Percentiles rank a stretch among this genome's conserved stretches.
Conservation (phyloP, 2,888 invertebrate species). For the Stomorhina lunata region DNA sequence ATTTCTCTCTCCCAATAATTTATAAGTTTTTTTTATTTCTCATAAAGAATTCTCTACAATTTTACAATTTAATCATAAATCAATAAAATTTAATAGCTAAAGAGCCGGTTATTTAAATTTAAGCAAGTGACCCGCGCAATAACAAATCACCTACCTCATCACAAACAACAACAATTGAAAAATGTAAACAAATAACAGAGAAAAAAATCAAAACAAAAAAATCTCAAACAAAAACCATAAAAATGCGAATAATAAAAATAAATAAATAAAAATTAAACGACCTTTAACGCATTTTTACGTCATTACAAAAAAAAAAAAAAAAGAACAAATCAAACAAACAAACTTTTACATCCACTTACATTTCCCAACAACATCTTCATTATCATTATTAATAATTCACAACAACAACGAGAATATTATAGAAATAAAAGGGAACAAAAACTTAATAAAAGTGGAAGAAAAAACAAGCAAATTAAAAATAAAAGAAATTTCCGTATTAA, state of each 20-base stretch:
- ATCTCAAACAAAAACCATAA: not conserved
- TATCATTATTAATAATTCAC: slow-evolving; percentile 3
- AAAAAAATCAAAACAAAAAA: not conserved
- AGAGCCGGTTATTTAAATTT: not conserved
- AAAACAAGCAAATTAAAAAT: not conserved
- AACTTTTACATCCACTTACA: not conserved
- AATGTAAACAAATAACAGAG: not conserved
- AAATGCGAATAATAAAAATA: not conserved
- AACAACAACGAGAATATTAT: not conserved
- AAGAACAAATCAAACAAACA: too few relatives aligned
- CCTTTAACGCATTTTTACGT: slow-evolving; percentile 34
- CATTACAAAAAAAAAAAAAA: too few relatives aligned
- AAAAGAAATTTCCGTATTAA: not conserved
- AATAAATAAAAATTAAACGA: slow-evolving; percentile 17
- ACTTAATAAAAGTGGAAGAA: not conserved
- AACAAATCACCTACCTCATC: not conserved
- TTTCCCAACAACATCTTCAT: not conserved
- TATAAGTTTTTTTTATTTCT: too few relatives aligned
- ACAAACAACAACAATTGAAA: not conserved
- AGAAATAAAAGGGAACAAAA: not conserved
- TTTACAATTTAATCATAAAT: too few relatives aligned
- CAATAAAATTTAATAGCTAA: not conserved
- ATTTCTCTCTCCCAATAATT: too few relatives aligned
- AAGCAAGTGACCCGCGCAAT: not conserved
- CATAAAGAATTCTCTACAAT: too few relatives aligned